Base-by-base conservation (phyloP, 2,113 vertebrate species). In the Siniperca chuatsi region DNA sequence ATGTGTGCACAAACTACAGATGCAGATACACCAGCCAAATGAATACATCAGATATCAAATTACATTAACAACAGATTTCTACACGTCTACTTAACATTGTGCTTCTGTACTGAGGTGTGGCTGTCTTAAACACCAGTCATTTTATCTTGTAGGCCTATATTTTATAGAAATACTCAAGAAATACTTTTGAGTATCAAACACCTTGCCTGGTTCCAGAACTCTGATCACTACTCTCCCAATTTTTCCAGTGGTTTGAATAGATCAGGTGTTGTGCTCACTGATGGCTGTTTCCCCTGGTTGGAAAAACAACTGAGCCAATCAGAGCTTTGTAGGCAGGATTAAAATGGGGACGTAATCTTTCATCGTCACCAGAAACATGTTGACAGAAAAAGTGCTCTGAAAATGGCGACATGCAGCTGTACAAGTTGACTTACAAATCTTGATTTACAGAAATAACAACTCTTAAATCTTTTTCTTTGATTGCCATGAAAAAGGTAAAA, bases 1-100 rank as follows among this genome's bases (percentile, higher is more conserved):
- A 67, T 20, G 42, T 52, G 52, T 35, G 52, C 4, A 61, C 75
- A 46, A 55, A 78, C 67, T 21, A 73, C 60, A 60, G 29, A 76
- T n/a, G 42, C 25, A 64, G 8, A 11, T 3, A 8, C 2, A 29
- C 42, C 10, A 13, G 73, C 23, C 29, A 15, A 2, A 67, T 3
- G 29, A 48, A 64, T 52, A 9, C 55, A 44, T 35, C 35, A 9
- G 12, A 16, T 61, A 75, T 75, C 44, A 61, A 33, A 82, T 76
- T 16, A 42, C 52, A 12, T 57, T 12, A 57, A 29, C 12, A 29
- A 55, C 15, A 13, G 2, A 65, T 40, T 3, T 15, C 7, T 35
- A 46, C 35, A 60, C 44, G 40, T 75, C 42, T 11, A 1, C 46
- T 29, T 12, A 9, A 21, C 50, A 74, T 50, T 72, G 58, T 78